These are phyloP conservation scores for Esperia sulphurella DNA, from an alignment of 2,888 invertebrate genomes.

Conservation along the genomic window DNA sequence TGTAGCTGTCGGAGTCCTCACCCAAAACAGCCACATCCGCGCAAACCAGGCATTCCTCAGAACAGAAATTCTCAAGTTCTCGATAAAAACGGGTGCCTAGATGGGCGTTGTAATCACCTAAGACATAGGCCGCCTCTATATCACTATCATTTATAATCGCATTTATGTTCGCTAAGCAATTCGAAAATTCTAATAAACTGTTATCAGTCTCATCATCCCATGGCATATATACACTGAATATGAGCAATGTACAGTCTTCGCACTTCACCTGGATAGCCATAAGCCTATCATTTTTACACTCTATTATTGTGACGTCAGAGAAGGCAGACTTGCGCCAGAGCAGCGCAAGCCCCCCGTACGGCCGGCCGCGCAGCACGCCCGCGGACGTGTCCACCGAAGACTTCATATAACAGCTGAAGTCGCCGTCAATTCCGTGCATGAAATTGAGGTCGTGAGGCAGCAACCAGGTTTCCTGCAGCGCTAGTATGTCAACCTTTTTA, in stretches of 20 bases:
- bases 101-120: conserved; percentile 12
- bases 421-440: conserved; percentile 5
- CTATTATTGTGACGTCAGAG: conserved; percentile 3
- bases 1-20: conserved; percentile 5
- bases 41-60: not conserved
- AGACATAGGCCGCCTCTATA: conserved; percentile 8
- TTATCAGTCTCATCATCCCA: conserved; percentile 6
- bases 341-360: conserved; percentile 10
- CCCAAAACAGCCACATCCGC: not conserved
- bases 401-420: conserved; percentile 9
- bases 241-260: not conserved
- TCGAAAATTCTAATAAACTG: conserved; percentile 14
- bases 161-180: conserved; percentile 8
- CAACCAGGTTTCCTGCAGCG: conserved; percentile 15
- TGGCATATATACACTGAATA: conserved; percentile 14
- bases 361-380: conserved; percentile 9
- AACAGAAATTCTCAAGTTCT: conserved; percentile 2
- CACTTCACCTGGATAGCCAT: not conserved
- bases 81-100: conserved; percentile 7
- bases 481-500: conserved; percentile 5
- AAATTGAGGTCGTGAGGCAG: conserved; percentile 9
- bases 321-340: conserved; percentile 9
- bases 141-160: conserved; percentile 11
- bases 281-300: conserved; percentile 3
- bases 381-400: conserved; percentile 12